Evolutionary conservation across 1,140 invertebrate species (phyloP).

Genomic region (Plectrocnemia conspersa): DNA sequence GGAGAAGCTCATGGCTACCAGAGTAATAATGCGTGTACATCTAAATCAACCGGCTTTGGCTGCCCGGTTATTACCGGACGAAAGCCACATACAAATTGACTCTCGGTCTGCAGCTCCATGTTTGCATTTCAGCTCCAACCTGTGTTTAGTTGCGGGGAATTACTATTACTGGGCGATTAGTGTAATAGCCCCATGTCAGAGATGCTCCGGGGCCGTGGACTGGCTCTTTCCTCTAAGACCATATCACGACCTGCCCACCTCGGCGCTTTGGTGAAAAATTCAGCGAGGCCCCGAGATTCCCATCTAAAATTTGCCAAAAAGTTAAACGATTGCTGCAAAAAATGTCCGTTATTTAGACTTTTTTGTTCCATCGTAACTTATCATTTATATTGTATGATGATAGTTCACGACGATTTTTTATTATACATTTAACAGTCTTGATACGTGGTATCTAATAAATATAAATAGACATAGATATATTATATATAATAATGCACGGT

Average conservation of each 20-base stretch:
- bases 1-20: no score
- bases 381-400: no score
- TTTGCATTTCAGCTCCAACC: conserved; percentile 23
- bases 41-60: conserved; percentile 19
- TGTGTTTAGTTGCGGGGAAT: conserved; percentile 22
- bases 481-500: no score
- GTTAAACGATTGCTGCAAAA: no score
- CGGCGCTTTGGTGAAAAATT: neutral
- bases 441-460: no score
- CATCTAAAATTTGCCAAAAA: no score
- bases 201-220: neutral
- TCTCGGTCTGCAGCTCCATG: conserved; percentile 7
- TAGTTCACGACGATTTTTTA: no score
- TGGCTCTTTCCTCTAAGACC: neutral
- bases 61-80: conserved; percentile 14
- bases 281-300: neutral
- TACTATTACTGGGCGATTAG: conserved; percentile 24
- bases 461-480: no score
- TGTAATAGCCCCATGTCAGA: conserved; percentile 18
- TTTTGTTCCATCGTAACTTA: no score
- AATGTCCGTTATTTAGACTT: no score
- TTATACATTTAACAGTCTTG: no score
- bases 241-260: conserved; percentile 2
- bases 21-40: conserved; percentile 21
- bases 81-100: conserved; percentile 15